Conservation (phyloP, 2,113 vertebrate species). For the Oophaga pumilio region DNA sequence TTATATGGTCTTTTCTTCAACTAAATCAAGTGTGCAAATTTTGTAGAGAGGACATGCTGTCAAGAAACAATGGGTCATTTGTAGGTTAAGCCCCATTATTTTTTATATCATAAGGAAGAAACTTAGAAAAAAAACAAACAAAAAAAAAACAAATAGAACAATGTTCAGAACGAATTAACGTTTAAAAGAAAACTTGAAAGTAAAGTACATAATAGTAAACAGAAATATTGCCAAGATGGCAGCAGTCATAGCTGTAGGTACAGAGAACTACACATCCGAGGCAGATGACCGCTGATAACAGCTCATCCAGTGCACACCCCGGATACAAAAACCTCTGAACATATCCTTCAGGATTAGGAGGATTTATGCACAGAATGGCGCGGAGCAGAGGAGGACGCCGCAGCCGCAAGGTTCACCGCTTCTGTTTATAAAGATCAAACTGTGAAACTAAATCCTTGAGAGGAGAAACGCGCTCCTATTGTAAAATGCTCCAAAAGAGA, state of each 20-base stretch:
- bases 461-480: neutral
- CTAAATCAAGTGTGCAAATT: neutral
- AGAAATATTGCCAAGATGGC: neutral
- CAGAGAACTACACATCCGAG: neutral
- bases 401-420: neutral
- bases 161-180: neutral
- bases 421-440: neutral
- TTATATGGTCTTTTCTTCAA: neutral
- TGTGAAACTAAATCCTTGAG: neutral
- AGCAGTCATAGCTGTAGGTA: neutral
- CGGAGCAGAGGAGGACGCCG: neutral
- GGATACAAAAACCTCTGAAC: neutral
- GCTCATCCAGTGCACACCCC: neutral
- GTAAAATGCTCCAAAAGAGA: neutral
- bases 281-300: neutral
- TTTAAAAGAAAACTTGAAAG: neutral
- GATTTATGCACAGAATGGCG: neutral
- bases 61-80: neutral
- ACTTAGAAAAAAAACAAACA: too few relatives aligned
- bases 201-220: neutral
- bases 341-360: neutral
- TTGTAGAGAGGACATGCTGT: neutral
- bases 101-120: too few relatives aligned
- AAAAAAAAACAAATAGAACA: too few relatives aligned
- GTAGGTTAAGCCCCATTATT: neutral